Base-by-base conservation (phyloP, 1,140 invertebrate species). In the Venturia canescens region DNA sequence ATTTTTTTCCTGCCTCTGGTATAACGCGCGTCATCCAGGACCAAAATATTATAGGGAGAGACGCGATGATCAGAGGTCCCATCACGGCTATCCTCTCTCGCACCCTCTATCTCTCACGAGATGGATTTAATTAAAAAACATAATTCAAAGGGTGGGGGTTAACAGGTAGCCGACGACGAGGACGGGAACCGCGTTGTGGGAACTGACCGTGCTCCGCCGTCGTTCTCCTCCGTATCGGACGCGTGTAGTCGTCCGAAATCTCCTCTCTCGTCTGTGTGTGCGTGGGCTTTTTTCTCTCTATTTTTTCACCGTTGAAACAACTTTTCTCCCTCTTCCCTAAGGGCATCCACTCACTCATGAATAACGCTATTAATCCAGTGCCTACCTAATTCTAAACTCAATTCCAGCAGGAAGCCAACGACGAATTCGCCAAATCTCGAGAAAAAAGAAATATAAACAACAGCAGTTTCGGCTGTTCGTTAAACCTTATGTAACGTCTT, bases 91-190 rank as follows among this genome's bases (percentile, higher is more conserved):
- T 15, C 60, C 66, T 81, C 63, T 82, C 80, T 83, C 82, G 82
- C 83, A 50, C 66, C 66, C 82, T 84, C 84, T 76, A 57, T 84
- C 85, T 86, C 85, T 87, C 82, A 83, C 86, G 87, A 69, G 66
- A 90, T 89, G 87, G 90, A 89, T 92, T 92, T 92, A 92, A 92
- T 92, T 92, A 92, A 92, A 92, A 92, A 92, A 91, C 88, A 91
- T 92, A 92, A 92, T 92, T 92, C 92, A 91, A 89, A 90, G 85
- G 90, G 87, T 84, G 29, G 66, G 88, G 87, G 87, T 85, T 90
- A 91, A 90, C 90, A 91, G 91, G 91, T 92, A 92, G 91, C 90
- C 83, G 83, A 69, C 26, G 66, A 69, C 77, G 69, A 63, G 44
- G 66, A 69, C 77, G 69, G 66, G 71, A 26, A 7, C 80, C 85